These are phyloP conservation scores for Paracentrotus lividus DNA, from an alignment of 53 echinoderm and acorn worm species.

Conservation along the genomic window DNA sequence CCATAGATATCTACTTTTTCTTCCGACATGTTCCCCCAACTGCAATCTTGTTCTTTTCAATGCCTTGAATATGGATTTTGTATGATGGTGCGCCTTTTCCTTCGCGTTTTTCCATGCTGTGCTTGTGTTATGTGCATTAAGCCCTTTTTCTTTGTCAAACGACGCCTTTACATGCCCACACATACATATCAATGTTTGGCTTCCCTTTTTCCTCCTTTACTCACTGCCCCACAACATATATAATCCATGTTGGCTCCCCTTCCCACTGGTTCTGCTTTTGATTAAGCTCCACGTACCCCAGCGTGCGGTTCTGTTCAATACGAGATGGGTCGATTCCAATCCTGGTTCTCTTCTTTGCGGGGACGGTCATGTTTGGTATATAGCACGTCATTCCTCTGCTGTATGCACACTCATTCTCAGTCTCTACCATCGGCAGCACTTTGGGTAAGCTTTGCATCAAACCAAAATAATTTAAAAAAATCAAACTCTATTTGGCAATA, in stretches of 20 bases:
- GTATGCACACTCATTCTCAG: constrained; percentile 94
- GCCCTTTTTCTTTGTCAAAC: background rate
- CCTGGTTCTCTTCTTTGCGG: constrained; percentile 99
- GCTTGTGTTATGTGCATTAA: background rate
- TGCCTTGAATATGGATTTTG: background rate
- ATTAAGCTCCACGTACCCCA: constrained; percentile 14
- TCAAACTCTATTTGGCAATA: background rate
- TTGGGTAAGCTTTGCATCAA: constrained; percentile 82
- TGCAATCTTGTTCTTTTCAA: too few relatives aligned
- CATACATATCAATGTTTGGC: background rate
- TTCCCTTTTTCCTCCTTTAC: background rate
- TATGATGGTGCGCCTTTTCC: too few relatives aligned
- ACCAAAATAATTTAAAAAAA: background rate
- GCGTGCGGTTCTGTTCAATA: constrained; percentile 40
- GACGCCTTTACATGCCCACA: background rate
- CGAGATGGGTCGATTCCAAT: constrained; percentile 78
- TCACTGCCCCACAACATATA: background rate
- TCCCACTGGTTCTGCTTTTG: constrained; percentile 9
- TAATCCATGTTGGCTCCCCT: background rate
- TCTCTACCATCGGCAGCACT: constrained; percentile 93
- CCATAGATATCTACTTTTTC: too few relatives aligned
- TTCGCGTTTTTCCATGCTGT: background rate
- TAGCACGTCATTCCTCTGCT: constrained; percentile 89
- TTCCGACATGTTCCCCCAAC: too few relatives aligned
- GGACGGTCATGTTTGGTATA: constrained; percentile 95